These are phyloP conservation scores for Formicarius rufipectus DNA, from an alignment of 2,113 vertebrate genomes.

Conservation along the genomic window DNA sequence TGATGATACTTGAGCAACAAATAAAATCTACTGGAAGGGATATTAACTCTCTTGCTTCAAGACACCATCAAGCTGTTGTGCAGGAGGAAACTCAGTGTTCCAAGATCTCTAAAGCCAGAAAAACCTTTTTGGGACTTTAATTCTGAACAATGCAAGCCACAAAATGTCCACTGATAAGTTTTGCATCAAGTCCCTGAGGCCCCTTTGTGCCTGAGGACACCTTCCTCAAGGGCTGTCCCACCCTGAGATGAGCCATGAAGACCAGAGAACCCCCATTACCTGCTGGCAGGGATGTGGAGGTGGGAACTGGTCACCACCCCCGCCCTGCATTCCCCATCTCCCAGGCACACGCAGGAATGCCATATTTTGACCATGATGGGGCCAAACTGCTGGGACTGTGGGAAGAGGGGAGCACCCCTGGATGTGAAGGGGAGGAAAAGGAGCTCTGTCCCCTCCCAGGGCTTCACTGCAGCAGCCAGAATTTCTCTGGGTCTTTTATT, in stretches of 20 bases:
- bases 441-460: neutral
- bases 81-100: neutral
- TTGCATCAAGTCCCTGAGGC: neutral
- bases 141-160: neutral
- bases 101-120: neutral
- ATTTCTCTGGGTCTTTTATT: neutral
- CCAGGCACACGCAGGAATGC: no score
- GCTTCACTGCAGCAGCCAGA: fast-evolving
- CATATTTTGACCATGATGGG: neutral
- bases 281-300: neutral
- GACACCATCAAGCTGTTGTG: neutral
- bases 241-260: neutral
- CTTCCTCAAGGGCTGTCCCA: neutral
- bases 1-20: neutral
- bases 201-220: neutral
- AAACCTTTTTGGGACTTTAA: neutral
- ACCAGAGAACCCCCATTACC: neutral
- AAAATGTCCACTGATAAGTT: neutral
- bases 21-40: neutral
- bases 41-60: neutral
- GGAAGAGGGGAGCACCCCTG: neutral
- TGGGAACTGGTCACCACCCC: neutral
- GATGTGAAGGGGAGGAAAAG: neutral
- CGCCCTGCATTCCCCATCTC: fast-evolving
- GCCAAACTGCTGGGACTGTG: neutral